Conservation (phyloP, 2,888 invertebrate species). For the Deilephila elpenor region DNA sequence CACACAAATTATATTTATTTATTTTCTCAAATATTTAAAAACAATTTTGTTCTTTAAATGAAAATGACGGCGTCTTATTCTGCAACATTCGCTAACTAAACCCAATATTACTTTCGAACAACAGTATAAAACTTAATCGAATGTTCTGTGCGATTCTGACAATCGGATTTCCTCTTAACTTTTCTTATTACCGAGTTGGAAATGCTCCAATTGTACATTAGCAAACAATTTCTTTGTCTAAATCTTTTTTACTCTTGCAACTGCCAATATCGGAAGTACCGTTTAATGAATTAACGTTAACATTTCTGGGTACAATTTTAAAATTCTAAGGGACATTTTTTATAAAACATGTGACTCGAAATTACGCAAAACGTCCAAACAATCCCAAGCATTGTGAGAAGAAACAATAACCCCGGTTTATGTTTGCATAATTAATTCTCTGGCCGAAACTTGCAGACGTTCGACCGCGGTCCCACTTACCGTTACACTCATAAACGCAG, state of each 20-base stretch:
- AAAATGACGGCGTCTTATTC: not conserved
- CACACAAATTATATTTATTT: not conserved
- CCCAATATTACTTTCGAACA: slow-evolving; percentile 30
- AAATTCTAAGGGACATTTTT: slow-evolving; percentile 28
- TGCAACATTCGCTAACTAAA: not conserved
- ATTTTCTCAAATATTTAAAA: not conserved
- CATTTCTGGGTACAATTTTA: not conserved
- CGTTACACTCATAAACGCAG: slow-evolving; percentile 78
- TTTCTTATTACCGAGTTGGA: slow-evolving; percentile 58
- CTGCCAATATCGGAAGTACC: slow-evolving; percentile 16
- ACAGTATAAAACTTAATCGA: slow-evolving; percentile 42
- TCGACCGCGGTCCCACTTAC: slow-evolving; percentile 70
- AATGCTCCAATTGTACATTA: slow-evolving; percentile 38
- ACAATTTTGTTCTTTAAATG: not conserved
- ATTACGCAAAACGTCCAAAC: slow-evolving; percentile 83
- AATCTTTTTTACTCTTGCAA: slow-evolving; percentile 22
- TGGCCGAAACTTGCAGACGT: slow-evolving; percentile 66
- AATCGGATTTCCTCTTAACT: slow-evolving; percentile 45
- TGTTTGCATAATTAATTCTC: slow-evolving; percentile 81
- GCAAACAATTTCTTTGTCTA: slow-evolving; percentile 27
- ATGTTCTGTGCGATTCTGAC: slow-evolving; percentile 47
- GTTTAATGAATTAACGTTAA: slow-evolving; percentile 18
- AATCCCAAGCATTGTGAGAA: slow-evolving; percentile 64
- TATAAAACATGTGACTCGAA: slow-evolving; percentile 56
- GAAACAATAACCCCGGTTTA: slow-evolving; percentile 75